Base-by-base conservation (phyloP, 1,140 invertebrate genomes). In the Nasonia longicornis region DNA sequence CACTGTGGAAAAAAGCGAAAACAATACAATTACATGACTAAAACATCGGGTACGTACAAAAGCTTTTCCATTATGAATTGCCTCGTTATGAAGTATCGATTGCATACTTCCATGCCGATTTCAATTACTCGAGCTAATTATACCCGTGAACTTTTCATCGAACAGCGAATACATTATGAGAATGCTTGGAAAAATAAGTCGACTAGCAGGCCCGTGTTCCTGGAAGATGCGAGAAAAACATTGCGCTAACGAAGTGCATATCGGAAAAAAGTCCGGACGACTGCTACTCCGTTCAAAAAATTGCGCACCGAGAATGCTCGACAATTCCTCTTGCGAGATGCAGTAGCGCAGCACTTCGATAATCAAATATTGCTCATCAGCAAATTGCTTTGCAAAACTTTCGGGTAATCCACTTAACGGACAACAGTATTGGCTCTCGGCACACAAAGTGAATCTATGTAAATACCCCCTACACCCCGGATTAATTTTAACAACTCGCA, bases 1-100 rank as follows among this genome's bases (percentile, higher is more conserved):
- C 86, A 95, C 93, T 94, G 89, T 35, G 1, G 90, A 89, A 77
- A 85, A 76, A 76, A 80, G 22, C 0, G 63, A 22, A 67, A 29
- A 67, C 1, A 67, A 67, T 11, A 2, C 10, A 42, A 7, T 8
- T 8, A 42, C 8, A 42, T 8, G 10, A 42, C 1, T 42, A 4
- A 10, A 42, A 8, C 10, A 42, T 42, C 10, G 0, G 38, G 6
- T 42, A 42, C 31, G 4, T 42, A 10, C 38, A 42, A 42, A 42
- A 35, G 31, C 31, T 42, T 42, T 42, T 42, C 10, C 38, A 42
- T 8, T 42, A 42, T 42, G 2, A 42, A 42, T 42, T 42, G 38
- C 38, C 10, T 10, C 8, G 38, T 42, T 35, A 35, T 35, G 4
- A 35, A 35, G 31, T 35, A 6, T 35, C 4, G 31, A 35, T 35